A percentile compares a stretch with the other conserved stretches of the same genome.
Conservation (phyloP, 1,140 invertebrate genomes). For the Aphelenchoides avenae region DNA sequence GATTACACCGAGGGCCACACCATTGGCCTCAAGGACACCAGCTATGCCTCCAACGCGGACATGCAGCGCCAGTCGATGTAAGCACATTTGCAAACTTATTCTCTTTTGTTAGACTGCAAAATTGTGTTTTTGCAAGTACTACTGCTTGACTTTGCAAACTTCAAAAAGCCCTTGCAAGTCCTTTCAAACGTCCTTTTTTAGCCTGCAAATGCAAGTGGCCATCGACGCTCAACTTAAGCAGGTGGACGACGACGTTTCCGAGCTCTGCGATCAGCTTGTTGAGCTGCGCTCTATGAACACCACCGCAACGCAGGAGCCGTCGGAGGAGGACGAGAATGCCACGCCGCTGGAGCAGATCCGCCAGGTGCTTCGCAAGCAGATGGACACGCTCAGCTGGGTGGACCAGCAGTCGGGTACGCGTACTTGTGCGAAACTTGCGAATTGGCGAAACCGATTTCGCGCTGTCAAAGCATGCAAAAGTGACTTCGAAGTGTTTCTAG, state of each 20-base stretch:
- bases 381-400: slow-evolving; percentile 34
- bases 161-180: not conserved
- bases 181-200: slow-evolving; percentile 2
- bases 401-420: slow-evolving; percentile 26
- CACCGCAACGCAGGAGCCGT: too few species aligned
- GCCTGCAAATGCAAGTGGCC: slow-evolving; percentile 19
- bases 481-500: too few species aligned
- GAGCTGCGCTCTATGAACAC: slow-evolving; percentile 5
- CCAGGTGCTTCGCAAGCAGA: slow-evolving; percentile 26
- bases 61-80: slow-evolving; percentile 31
- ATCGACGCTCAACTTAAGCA: slow-evolving; percentile 32
- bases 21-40: slow-evolving; percentile 3
- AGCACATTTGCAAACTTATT: slow-evolving; percentile 11
- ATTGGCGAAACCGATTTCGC: not conserved
- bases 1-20: slow-evolving; percentile 7
- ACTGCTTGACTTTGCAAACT: not conserved
- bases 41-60: slow-evolving; percentile 12
- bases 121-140: not conserved
- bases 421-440: not conserved
- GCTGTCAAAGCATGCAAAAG: not conserved
- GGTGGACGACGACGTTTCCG: slow-evolving; percentile 23
- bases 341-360: slow-evolving; percentile 27
- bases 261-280: slow-evolving; percentile 27
- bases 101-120: slow-evolving; percentile 17
- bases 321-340: slow-evolving; percentile 5